These are phyloP conservation scores for Apis mellifera DNA, from an alignment of 1,140 invertebrate species.

Conservation along the genomic window DNA sequence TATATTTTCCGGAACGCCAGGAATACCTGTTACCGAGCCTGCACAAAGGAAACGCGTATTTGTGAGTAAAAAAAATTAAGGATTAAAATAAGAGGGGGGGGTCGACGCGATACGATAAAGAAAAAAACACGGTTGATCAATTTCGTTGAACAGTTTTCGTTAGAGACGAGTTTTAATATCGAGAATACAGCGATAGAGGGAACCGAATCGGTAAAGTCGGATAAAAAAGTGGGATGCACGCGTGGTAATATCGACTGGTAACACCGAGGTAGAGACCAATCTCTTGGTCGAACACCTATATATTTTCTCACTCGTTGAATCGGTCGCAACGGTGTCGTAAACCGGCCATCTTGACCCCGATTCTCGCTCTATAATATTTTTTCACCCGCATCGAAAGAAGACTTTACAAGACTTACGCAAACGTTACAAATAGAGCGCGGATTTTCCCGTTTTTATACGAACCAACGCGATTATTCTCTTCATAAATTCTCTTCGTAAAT, in stretches of 20 bases:
- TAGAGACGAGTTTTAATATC: too few relatives aligned
- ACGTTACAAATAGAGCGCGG: neutral
- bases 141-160: too few relatives aligned
- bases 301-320: neutral
- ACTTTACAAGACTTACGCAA: neutral
- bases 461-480: too few relatives aligned
- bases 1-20: constrained; percentile 90
- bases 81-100: too few relatives aligned
- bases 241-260: neutral
- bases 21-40: constrained; percentile 89
- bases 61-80: neutral
- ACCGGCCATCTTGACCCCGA: neutral
- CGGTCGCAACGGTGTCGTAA: neutral
- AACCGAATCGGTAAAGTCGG: too few relatives aligned
- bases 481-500: too few relatives aligned
- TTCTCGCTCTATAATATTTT: neutral
- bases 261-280: neutral
- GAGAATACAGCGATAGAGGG: too few relatives aligned
- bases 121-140: too few relatives aligned
- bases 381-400: neutral
- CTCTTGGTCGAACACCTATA: neutral
- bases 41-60: constrained; percentile 58
- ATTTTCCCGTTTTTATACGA: too few relatives aligned
- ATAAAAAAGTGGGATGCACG: neutral
- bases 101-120: too few relatives aligned